phyloP scores from a whole-genome alignment of 2,888 invertebrate species.

The Dorcus hopei region DNA sequence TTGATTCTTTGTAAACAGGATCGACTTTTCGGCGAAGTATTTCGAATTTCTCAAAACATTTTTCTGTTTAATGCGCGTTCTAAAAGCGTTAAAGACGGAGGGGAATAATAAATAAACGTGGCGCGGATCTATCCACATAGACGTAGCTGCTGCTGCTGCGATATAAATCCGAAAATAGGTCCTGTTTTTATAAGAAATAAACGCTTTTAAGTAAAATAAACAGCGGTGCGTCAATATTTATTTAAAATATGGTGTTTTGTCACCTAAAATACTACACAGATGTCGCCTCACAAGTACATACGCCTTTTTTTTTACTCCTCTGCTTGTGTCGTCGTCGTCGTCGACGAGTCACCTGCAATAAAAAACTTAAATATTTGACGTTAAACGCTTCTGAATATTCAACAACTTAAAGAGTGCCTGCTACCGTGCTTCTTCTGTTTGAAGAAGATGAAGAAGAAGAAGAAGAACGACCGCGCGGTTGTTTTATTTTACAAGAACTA shows the following conservation, averaged over 20 bases:
- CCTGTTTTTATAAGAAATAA: constrained; percentile 17
- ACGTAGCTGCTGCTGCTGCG: not conserved
- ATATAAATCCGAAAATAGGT: constrained; percentile 6
- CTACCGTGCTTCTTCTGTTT: too few relatives aligned
- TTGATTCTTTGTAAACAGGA: too few relatives aligned
- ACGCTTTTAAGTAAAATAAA: constrained; percentile 21
- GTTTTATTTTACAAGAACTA: too few relatives aligned
- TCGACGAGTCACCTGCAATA: constrained; percentile 11
- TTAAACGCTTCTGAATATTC: constrained; percentile 12
- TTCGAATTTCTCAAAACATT: too few relatives aligned
- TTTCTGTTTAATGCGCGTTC: too few relatives aligned
- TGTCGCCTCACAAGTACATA: constrained; percentile 2
- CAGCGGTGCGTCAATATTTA: constrained; percentile 17
- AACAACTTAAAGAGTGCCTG: constrained; percentile 2
- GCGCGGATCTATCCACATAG: not conserved
- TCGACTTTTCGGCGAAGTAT: too few relatives aligned
- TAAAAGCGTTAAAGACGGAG: too few relatives aligned
- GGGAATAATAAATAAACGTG: too few relatives aligned
- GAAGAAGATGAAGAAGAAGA: too few relatives aligned
- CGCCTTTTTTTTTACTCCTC: constrained; percentile 3
- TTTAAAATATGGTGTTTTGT: constrained; percentile 13
- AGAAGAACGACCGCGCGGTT: too few relatives aligned
- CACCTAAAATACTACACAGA: constrained; percentile 7
- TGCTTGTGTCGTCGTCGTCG: not conserved
- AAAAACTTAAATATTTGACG: constrained; percentile 11